Conservation (phyloP, 2,113 vertebrate species). For the Tragelaphus buxtoni region DNA sequence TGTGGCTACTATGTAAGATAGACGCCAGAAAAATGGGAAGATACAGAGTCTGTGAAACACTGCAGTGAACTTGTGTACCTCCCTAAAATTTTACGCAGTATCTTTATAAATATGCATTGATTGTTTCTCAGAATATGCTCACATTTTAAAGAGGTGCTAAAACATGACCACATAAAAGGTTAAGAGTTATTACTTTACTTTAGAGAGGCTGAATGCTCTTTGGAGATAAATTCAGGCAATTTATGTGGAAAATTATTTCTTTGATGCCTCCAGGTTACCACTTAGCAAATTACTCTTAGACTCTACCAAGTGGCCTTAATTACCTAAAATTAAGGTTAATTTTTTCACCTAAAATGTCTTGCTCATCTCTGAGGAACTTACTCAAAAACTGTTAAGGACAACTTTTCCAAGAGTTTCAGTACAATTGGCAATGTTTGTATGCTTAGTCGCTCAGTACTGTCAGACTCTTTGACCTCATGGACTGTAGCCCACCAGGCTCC, state of each 20-base stretch:
- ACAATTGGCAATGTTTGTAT: not conserved
- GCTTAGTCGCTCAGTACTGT: not conserved
- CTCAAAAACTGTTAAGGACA: not conserved
- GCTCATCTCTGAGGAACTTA: not conserved
- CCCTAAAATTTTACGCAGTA: not conserved
- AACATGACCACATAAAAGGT: not conserved
- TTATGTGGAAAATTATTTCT: constrained; percentile 26
- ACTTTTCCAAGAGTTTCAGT: not conserved
- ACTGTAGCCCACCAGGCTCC: not conserved
- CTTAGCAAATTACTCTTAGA: constrained; percentile 31
- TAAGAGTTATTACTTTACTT: not conserved
- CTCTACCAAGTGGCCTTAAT: not conserved
- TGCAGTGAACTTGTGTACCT: not conserved
- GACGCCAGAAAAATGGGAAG: not conserved
- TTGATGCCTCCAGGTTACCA: constrained; percentile 15
- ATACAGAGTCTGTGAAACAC: not conserved
- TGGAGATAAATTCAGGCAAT: not conserved
- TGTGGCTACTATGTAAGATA: not conserved
- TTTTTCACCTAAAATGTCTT: not conserved
- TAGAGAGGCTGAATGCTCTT: not conserved
- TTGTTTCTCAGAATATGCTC: not conserved
- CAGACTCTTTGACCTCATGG: not conserved
- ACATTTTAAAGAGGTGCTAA: not conserved
- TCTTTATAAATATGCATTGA: not conserved
- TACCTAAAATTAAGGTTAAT: not conserved